These are phyloP conservation scores for Trichechus manatus DNA, from an alignment of 2,113 vertebrate genomes.

Conservation along the genomic window DNA sequence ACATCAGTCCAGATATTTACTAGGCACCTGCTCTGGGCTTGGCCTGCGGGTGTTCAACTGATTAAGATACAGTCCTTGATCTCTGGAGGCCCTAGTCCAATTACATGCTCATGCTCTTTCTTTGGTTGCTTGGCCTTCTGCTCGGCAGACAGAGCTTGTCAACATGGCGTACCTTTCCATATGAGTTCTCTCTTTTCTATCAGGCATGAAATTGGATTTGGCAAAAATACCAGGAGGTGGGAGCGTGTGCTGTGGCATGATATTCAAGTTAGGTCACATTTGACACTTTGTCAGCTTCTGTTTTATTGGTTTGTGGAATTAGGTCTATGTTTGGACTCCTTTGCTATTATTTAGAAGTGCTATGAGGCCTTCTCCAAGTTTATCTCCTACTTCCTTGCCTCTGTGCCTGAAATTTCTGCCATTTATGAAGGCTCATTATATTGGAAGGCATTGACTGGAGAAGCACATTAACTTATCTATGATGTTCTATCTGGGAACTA, in stretches of 20 bases:
- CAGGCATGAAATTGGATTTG: constrained; percentile 16
- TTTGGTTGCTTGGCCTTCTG: neutral
- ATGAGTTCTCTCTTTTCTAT: neutral
- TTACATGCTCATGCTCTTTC: neutral
- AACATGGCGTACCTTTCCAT: neutral
- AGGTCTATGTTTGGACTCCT: neutral
- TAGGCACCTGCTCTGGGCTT: neutral
- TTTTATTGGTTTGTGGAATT: neutral
- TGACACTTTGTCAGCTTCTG: neutral
- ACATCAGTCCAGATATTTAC: neutral
- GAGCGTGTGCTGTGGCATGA: neutral
- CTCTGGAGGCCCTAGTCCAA: neutral
- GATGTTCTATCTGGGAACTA: neutral
- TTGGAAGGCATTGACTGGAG: neutral
- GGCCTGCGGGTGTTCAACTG: neutral
- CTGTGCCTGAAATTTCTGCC: neutral
- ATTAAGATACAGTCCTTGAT: neutral
- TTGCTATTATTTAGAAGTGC: neutral
- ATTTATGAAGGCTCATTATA: neutral
- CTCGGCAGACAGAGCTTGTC: neutral
- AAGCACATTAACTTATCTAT: neutral
- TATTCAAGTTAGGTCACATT: neutral
- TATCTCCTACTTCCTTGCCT: neutral
- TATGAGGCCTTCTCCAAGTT: neutral
- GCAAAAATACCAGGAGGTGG: constrained; percentile 16